These are phyloP conservation scores for Ladona fulva DNA, from an alignment of 1,140 invertebrate genomes.

Conservation along the genomic window DNA sequence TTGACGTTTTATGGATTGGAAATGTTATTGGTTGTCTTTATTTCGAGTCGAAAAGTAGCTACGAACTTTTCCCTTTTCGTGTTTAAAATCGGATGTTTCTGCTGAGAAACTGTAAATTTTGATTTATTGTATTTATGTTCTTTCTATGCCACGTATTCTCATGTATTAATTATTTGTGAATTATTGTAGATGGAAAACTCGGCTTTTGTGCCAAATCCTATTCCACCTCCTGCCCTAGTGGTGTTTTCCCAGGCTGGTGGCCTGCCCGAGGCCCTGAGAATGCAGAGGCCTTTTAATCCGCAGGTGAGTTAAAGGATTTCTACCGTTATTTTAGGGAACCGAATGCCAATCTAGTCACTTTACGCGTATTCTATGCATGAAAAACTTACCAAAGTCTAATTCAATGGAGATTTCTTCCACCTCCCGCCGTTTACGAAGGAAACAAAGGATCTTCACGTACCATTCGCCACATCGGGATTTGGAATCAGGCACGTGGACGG, in stretches of 20 bases:
- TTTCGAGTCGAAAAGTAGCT: no score
- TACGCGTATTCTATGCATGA: no score
- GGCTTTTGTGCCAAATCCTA: slow-evolving; percentile 56
- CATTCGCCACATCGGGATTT: slow-evolving; percentile 43
- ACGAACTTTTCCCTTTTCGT: no score
- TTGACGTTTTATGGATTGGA: no score
- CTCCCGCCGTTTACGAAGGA: neutral
- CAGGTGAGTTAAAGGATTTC: slow-evolving; percentile 43
- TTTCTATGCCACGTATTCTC: no score
- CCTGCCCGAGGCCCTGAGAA: slow-evolving; percentile 60
- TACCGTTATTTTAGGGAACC: slow-evolving; percentile 25
- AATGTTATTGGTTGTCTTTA: no score
- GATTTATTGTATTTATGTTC: no score
- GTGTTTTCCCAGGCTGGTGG: slow-evolving; percentile 68
- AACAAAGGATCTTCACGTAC: slow-evolving; percentile 20
- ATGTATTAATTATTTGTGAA: slow-evolving; percentile 2
- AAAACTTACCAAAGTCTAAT: no score
- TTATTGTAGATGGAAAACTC: slow-evolving; percentile 51
- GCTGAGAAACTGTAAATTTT: no score
- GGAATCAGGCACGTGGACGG: slow-evolving; percentile 44
- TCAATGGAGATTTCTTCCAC: neutral
- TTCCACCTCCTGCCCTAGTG: slow-evolving; percentile 68
- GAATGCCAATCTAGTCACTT: no score
- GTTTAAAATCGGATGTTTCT: no score
- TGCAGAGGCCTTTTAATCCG: slow-evolving; percentile 62